phyloP scores from a whole-genome alignment of 2,888 invertebrate genomes.

The Oxytorus armatus region DNA sequence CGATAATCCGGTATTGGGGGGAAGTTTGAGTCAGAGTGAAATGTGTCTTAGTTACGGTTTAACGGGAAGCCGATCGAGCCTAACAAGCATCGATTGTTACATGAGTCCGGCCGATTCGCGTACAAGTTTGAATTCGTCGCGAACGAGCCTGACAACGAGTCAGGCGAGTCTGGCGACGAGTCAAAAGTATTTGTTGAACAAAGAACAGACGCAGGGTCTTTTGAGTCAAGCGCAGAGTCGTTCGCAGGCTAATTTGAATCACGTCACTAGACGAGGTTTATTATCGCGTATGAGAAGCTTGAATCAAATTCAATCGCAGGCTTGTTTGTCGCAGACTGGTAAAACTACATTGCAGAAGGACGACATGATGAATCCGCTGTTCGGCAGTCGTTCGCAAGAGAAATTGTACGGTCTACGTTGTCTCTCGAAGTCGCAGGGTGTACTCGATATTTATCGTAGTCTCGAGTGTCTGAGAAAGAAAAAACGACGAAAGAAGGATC shows the following conservation, averaged over 20 bases:
- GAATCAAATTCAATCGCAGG: conserved; percentile 83
- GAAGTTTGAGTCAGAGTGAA: conserved; percentile 84
- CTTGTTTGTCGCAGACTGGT: conserved; percentile 77
- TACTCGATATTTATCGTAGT: conserved; percentile 84
- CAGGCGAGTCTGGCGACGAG: conserved; percentile 73
- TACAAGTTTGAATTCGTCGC: conserved; percentile 80
- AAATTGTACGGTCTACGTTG: conserved; percentile 85
- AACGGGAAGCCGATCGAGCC: conserved; percentile 75
- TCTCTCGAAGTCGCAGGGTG: conserved; percentile 85
- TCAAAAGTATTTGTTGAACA: conserved; percentile 81
- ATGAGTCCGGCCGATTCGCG: conserved; percentile 80
- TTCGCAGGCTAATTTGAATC: conserved; percentile 80
- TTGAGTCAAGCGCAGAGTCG: conserved; percentile 81
- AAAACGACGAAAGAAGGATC: conserved; percentile 74
- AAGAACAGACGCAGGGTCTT: conserved; percentile 82
- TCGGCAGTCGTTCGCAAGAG: conserved; percentile 83
- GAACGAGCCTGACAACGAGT: conserved; percentile 77
- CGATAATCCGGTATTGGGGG: conserved; percentile 70
- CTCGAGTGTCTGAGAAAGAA: conserved; percentile 79
- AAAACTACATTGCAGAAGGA: conserved; percentile 66
- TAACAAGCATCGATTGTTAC: conserved; percentile 77
- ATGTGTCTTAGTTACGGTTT: conserved; percentile 83
- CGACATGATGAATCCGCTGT: conserved; percentile 77
- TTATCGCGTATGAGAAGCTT: conserved; percentile 81
- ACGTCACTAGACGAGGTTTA: conserved; percentile 77